Evolutionary conservation across 64 coral and sea anemone species (phyloP).

Genomic region (Montipora sp.): DNA sequence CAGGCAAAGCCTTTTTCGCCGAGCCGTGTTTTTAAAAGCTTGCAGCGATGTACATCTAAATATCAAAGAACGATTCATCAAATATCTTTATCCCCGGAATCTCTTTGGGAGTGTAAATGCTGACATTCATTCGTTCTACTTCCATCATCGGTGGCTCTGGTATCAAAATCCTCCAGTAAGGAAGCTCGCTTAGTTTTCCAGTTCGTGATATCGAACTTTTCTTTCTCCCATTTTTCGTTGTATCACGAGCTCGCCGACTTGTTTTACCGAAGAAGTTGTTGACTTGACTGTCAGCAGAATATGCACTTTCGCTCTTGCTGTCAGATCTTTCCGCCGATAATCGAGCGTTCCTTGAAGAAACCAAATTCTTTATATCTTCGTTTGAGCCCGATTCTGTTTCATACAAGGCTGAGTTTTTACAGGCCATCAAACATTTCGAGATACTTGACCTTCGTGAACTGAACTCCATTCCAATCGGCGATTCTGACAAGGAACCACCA

Average conservation of each 20-base stretch:
- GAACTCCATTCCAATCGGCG: neutral
- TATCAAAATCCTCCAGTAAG: constrained; percentile 90
- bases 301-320: neutral
- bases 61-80: constrained; percentile 92
- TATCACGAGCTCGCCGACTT: neutral
- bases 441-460: constrained; percentile 41
- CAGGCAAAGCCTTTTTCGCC: too few relatives aligned
- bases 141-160: constrained; percentile 88
- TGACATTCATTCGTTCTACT: constrained; percentile 92
- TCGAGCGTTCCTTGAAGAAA: neutral
- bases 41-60: constrained; percentile 21
- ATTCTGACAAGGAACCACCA: neutral
- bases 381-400: neutral
- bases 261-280: neutral
- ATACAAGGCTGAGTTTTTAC: neutral
- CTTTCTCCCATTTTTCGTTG: neutral
- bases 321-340: neutral
- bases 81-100: constrained; percentile 96
- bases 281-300: neutral
- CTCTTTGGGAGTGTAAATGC: constrained; percentile 94
- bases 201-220: constrained; percentile 57
- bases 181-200: constrained; percentile 72
- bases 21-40: too few relatives aligned
- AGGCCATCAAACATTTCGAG: constrained; percentile 15
- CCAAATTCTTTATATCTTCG: neutral